A percentile compares a stretch with the other conserved stretches of the same genome.
Conservation (phyloP, 2,888 invertebrate species). For the Eristalinus sepulchralis region DNA sequence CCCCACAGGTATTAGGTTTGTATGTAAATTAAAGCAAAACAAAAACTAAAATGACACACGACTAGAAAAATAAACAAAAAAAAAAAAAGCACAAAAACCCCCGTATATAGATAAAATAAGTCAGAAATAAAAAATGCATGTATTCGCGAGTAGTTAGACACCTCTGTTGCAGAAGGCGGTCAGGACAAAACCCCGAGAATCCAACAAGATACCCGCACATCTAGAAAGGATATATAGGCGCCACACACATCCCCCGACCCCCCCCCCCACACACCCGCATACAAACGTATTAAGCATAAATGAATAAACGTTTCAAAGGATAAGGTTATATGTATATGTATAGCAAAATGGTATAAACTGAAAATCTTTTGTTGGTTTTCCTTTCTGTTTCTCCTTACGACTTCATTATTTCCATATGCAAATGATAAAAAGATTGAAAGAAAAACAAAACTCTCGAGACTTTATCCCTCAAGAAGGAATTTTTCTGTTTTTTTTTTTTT, state of each 20-base stretch:
- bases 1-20: slow-evolving; percentile 28
- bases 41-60: slow-evolving; percentile 22
- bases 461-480: slow-evolving; percentile 57
- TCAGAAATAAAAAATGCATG: not conserved
- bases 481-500: too few species aligned
- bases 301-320: slow-evolving; percentile 58
- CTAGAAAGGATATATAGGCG: slow-evolving; percentile 52
- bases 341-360: slow-evolving; percentile 31
- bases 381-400: not conserved
- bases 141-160: slow-evolving; percentile 56
- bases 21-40: slow-evolving; percentile 13
- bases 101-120: slow-evolving; percentile 30
- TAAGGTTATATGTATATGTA: slow-evolving; percentile 35
- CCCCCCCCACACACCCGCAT: slow-evolving; percentile 17
- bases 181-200: not conserved
- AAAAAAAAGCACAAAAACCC: slow-evolving; percentile 19
- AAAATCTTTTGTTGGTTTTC: slow-evolving; percentile 4
- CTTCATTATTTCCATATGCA: not conserved
- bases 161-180: slow-evolving; percentile 42
- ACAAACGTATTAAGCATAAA: slow-evolving; percentile 40
- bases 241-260: not conserved
- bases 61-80: slow-evolving; percentile 48
- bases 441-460: slow-evolving; percentile 35
- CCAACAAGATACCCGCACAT: slow-evolving; percentile 40
- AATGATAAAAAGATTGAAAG: slow-evolving; percentile 4